Percentiles rank a stretch among this genome's conserved stretches.
These are phyloP conservation scores for Peromyscus attwateri DNA, from an alignment of 2,797 vertebrate species.

Conservation along the genomic window DNA sequence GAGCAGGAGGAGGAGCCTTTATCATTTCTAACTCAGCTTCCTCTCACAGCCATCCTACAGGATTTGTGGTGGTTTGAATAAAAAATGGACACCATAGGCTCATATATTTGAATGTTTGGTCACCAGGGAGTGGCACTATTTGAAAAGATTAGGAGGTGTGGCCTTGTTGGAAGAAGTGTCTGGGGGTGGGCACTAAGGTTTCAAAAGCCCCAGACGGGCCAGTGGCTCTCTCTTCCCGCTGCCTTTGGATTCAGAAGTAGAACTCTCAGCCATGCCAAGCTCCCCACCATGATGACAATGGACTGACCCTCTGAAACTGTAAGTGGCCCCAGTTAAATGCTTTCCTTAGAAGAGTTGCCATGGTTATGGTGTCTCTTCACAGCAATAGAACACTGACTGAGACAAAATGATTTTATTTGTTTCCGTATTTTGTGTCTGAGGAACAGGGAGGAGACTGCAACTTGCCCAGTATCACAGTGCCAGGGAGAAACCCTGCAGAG, in stretches of 20 bases:
- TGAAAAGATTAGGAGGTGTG: not conserved
- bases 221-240: not conserved
- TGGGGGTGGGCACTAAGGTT: not conserved
- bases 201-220: not conserved
- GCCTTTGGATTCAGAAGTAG: not conserved
- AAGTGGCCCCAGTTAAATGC: not conserved
- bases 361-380: not conserved
- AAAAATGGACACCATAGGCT: not conserved
- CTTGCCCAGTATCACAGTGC: not conserved
- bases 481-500: not conserved
- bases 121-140: too few species aligned
- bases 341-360: not conserved
- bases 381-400: not conserved
- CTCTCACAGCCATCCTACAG: not conserved
- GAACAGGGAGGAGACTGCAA: not conserved
- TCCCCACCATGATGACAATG: not conserved
- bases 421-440: conserved; percentile 27
- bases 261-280: not conserved
- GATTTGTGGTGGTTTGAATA: not conserved
- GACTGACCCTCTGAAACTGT: not conserved
- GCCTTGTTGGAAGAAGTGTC: not conserved
- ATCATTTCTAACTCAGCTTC: not conserved
- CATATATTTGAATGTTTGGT: not conserved
- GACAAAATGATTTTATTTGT: not conserved
- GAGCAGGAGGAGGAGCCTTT: not conserved